phyloP scores from a whole-genome alignment of 2,888 invertebrate species.

The Matsumyia berberina region DNA sequence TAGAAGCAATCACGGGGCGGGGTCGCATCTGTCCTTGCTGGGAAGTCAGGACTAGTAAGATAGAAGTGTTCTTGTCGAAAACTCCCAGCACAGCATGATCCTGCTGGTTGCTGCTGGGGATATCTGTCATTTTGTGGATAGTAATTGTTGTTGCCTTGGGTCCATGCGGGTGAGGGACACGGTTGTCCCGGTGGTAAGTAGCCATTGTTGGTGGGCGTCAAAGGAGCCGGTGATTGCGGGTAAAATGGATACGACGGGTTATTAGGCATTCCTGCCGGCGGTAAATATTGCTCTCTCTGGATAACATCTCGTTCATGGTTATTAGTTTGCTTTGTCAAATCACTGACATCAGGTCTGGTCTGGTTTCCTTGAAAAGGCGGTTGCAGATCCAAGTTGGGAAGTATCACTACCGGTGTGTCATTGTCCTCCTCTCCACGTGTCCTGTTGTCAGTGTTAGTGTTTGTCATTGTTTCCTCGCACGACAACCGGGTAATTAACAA shows the following conservation, averaged over 20 bases:
- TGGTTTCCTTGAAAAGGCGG: slow-evolving; percentile 22
- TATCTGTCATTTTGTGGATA: slow-evolving; percentile 76
- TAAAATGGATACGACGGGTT: slow-evolving; percentile 30
- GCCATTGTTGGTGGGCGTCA: slow-evolving; percentile 13
- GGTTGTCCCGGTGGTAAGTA: slow-evolving; percentile 64
- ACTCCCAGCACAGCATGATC: slow-evolving; percentile 83
- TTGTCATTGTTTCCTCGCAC: slow-evolving; percentile 80
- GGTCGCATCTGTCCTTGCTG: slow-evolving; percentile 81
- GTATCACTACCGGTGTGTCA: slow-evolving; percentile 1
- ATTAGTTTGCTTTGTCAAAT: slow-evolving; percentile 52
- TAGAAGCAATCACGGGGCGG: slow-evolving; percentile 85
- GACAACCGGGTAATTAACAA: slow-evolving; percentile 85
- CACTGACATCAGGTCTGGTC: not conserved
- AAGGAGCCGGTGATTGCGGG: slow-evolving; percentile 32
- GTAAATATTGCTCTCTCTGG: slow-evolving; percentile 44
- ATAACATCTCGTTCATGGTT: slow-evolving; percentile 37
- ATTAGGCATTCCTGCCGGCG: slow-evolving; percentile 19
- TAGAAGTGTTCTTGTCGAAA: slow-evolving; percentile 85
- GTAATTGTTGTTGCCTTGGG: slow-evolving; percentile 70
- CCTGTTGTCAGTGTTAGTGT: slow-evolving; percentile 34
- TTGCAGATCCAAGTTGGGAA: slow-evolving; percentile 18
- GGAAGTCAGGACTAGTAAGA: slow-evolving; percentile 86
- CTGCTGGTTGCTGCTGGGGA: slow-evolving; percentile 77
- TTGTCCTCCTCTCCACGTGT: slow-evolving; percentile 1
- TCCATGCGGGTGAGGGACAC: slow-evolving; percentile 68